A percentile compares a stretch with the other conserved stretches of the same genome.
Conservation (phyloP, 2,797 vertebrate genomes). For the Danionella dracula region DNA sequence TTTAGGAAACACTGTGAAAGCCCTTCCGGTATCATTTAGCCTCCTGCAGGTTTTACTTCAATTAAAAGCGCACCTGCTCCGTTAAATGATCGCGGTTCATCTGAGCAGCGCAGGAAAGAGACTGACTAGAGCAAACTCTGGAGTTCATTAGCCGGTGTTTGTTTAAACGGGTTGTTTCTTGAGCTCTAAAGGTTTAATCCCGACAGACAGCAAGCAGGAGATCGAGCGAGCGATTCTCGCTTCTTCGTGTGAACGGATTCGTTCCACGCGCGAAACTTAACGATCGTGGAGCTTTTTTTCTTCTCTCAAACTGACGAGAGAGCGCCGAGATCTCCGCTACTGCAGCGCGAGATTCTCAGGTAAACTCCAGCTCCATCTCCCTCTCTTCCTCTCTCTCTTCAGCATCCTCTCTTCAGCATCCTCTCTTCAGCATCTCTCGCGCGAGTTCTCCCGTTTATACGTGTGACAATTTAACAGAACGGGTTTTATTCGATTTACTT, state of each 20-base stretch:
- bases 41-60: too few species aligned
- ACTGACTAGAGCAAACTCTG: not conserved
- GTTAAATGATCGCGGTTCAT: conserved; percentile 27
- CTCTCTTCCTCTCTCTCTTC: too few species aligned
- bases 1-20: too few species aligned
- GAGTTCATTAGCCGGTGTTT: conserved; percentile 22
- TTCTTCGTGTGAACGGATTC: conserved; percentile 41
- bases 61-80: not conserved
- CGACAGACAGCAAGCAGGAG: conserved; percentile 55
- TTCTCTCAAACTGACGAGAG: not conserved
- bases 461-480: too few species aligned
- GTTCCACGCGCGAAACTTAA: conserved; percentile 28
- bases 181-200: conserved; percentile 64
- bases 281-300: conserved; percentile 46
- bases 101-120: conserved; percentile 43
- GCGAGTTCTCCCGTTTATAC: too few species aligned
- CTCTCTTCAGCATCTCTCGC: too few species aligned
- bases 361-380: conserved; percentile 1
- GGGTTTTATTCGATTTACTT: too few species aligned
- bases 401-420: conserved; percentile 59
- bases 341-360: not conserved
- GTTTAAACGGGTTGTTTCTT: conserved; percentile 49
- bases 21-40: too few species aligned
- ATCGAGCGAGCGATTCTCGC: conserved; percentile 54
- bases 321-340: too few species aligned